Evolutionary conservation across 1,140 invertebrate genomes (phyloP).

Genomic region (Trichonephila clavata): DNA sequence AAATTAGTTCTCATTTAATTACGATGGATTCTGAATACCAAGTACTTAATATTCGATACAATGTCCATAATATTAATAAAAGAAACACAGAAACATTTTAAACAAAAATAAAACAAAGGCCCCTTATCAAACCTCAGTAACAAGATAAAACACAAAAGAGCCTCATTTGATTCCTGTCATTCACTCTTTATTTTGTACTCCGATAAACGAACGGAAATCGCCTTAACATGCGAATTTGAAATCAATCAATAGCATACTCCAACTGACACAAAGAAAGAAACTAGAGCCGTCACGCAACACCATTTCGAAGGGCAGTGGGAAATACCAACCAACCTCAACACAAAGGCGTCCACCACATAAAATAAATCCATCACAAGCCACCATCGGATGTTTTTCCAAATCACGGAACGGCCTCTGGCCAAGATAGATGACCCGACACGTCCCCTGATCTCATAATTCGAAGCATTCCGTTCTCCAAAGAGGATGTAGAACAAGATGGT

Average conservation of each 20-base stretch:
- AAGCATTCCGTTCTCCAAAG: not conserved
- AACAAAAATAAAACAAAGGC: no score
- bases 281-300: not conserved
- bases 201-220: not conserved
- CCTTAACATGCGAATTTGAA: not conserved
- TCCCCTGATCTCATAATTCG: conserved; percentile 24
- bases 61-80: no score
- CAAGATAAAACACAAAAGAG: not conserved
- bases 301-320: no score
- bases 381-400: conserved; percentile 10
- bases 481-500: conserved; percentile 25
- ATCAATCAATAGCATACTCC: not conserved
- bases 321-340: not conserved
- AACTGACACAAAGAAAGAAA: not conserved
- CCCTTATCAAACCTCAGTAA: not conserved
- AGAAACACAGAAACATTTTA: no score
- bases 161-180: not conserved
- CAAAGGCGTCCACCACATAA: not conserved
- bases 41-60: no score
- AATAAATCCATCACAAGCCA: conserved; percentile 20
- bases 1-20: no score
- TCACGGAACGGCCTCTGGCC: not conserved
- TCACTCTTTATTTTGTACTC: not conserved
- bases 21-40: no score
- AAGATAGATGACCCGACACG: not conserved